Evolutionary conservation across 2,888 invertebrate genomes (phyloP), one percentile per base, ranked within the genome.

Genomic region (Synanthedon andrenaeformis): DNA sequence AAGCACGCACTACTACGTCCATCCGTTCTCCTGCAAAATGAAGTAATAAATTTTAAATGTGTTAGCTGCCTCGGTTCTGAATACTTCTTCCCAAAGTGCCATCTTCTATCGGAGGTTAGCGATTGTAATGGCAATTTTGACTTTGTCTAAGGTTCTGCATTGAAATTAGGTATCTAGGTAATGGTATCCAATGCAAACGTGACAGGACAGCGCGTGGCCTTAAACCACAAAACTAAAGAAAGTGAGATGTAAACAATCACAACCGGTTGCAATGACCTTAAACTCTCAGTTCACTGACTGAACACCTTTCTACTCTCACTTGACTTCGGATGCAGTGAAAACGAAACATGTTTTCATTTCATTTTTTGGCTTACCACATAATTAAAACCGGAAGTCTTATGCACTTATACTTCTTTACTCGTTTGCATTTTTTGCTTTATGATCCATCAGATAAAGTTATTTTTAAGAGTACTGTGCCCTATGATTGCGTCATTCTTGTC

Each of bases 11-110:
- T 1, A 91, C 82, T 6, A 91, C 89, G 60, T 92, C 92, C 74
- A 89, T 89, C 17, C 92, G 82, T 66, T 92, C 92, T 0, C 92
- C 92, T 82, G 85, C 55, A 81, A 84, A 56, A 50, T 10, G 1
- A 10, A 35, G 10, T 8, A 0, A 10, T 0, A 35, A 8, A 35
- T 8, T 10, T 35, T 19, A 53, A 23, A 14, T 45, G 14, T 45
- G 13, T 45, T 45, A 8, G 45, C 35, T 35, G 35, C 35, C 35
- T 8, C 35, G 10, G 35, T 35, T 35, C 35, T 35, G 10, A 6
- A 35, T 35, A 2, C 35, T 35, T 35, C 35, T 28, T 28, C 28
- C 8, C 10, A 35, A 8, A 10, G 10, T 35, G 2, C 10, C 35
- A 10, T 10, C 10, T 35, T 2, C 5, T 35, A 35, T 35, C 28